Evolutionary conservation across 92 coral and sea anemone genomes (phyloP).

Genomic region (Epizoanthus ramosus): DNA sequence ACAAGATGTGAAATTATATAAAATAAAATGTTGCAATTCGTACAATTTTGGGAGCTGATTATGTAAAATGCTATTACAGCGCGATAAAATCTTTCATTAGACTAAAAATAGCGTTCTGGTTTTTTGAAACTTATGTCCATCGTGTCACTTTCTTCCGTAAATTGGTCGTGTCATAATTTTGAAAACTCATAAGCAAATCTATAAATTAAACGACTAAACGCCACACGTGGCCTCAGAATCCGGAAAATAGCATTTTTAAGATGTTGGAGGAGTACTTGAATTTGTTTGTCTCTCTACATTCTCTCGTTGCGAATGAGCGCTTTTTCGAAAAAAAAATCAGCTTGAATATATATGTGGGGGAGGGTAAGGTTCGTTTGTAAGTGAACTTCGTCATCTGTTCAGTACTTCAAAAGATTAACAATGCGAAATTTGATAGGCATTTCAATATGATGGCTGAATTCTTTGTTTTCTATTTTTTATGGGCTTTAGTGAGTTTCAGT

Average conservation of each 20-base stretch:
- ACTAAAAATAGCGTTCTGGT: neutral
- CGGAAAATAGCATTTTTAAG: no score
- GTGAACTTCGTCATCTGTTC: conserved; percentile 1
- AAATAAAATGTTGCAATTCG: neutral
- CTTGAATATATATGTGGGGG: neutral
- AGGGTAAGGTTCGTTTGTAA: conserved; percentile 21
- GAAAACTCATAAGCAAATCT: neutral
- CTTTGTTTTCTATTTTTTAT: neutral
- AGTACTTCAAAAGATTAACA: conserved; percentile 11
- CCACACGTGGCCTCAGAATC: neutral
- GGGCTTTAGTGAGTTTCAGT: neutral
- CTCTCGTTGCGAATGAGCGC: neutral
- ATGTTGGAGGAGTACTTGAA: no score
- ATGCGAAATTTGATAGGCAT: conserved; percentile 1
- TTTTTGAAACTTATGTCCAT: neutral
- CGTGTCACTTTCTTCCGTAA: conserved; percentile 24
- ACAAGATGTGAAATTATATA: neutral
- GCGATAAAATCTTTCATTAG: neutral
- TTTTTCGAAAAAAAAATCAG: neutral
- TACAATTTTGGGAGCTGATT: no score
- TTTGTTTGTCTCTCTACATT: neutral
- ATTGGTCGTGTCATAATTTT: neutral
- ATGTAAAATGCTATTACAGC: neutral
- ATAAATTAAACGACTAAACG: neutral
- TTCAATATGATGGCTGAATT: conserved; percentile 16